A percentile compares a stretch with the other conserved stretches of the same genome.
These are phyloP conservation scores for Epinephelus fuscoguttatus DNA, from an alignment of 2,113 vertebrate genomes.

Conservation along the genomic window DNA sequence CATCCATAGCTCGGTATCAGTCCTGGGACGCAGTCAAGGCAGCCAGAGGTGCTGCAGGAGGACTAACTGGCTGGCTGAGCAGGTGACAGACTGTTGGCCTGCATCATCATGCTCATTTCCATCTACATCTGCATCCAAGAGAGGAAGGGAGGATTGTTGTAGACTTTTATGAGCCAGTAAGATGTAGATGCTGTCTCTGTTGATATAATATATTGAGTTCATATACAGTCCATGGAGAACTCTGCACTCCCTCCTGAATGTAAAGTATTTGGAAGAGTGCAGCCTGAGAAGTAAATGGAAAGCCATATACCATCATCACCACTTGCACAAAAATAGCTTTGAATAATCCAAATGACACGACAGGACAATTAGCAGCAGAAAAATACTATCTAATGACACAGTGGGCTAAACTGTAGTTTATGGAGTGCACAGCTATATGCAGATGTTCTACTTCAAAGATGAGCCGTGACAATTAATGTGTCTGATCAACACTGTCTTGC, in stretches of 20 bases:
- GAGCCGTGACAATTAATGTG: slow-evolving; percentile 44
- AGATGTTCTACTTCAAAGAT: slow-evolving; percentile 52
- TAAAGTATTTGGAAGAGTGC: too few relatives aligned
- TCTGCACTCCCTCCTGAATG: too few relatives aligned
- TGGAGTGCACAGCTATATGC: slow-evolving; percentile 16
- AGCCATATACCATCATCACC: neutral
- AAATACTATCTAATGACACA: slow-evolving; percentile 6
- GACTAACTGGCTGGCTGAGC: slow-evolving; percentile 31
- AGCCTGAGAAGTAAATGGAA: too few relatives aligned
- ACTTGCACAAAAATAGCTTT: neutral
- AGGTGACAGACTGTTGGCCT: slow-evolving; percentile 37
- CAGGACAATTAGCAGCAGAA: slow-evolving; percentile 23
- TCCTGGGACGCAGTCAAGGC: slow-evolving; percentile 8
- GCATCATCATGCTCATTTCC: slow-evolving; percentile 33
- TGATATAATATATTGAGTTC: slow-evolving; percentile 10
- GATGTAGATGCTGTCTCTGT: neutral
- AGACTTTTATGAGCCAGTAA: slow-evolving; percentile 11
- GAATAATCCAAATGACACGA: slow-evolving; percentile 27
- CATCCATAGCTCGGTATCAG: slow-evolving; percentile 39
- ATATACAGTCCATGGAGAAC: slow-evolving; percentile 10
- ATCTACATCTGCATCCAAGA: slow-evolving; percentile 25
- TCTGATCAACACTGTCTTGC: slow-evolving; percentile 53
- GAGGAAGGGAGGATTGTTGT: slow-evolving; percentile 3
- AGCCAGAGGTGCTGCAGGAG: slow-evolving; percentile 28
- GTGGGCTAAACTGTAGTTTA: slow-evolving; percentile 31